Percentiles rank a stretch among this genome's conserved stretches.
Evolutionary conservation across 1,140 invertebrate genomes (phyloP).

Genomic region (Rhynchophorus ferrugineus): DNA sequence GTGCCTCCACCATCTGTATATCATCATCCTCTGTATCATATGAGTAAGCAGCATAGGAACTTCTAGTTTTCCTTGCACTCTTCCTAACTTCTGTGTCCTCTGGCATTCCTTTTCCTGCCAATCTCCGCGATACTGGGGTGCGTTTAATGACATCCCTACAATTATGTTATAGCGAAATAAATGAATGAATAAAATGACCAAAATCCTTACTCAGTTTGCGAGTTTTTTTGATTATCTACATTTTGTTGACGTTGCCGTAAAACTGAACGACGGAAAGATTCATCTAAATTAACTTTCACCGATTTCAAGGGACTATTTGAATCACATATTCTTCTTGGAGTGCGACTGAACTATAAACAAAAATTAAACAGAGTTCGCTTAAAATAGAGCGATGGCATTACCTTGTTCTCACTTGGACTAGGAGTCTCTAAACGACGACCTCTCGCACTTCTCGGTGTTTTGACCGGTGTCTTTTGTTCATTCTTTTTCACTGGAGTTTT

Average conservation of each 20-base stretch:
- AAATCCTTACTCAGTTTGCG: not conserved
- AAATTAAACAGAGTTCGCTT: too few species aligned
- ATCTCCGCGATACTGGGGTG: too few species aligned
- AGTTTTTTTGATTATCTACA: conserved; percentile 3
- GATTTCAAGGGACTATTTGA: not conserved
- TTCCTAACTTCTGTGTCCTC: not conserved
- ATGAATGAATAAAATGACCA: too few species aligned
- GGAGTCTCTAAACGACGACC: not conserved
- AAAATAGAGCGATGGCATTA: too few species aligned
- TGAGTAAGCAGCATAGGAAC: not conserved
- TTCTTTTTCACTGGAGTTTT: conserved; percentile 7
- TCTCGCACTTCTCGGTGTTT: not conserved
- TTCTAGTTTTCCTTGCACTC: not conserved
- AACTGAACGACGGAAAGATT: conserved; percentile 15
- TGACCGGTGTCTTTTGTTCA: not conserved
- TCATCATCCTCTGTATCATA: conserved; percentile 7
- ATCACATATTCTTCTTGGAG: not conserved
- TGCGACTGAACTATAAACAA: not conserved
- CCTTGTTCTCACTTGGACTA: not conserved
- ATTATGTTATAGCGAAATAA: too few species aligned
- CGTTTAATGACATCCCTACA: not conserved
- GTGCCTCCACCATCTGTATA: conserved; percentile 2
- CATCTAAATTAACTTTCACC: conserved; percentile 11
- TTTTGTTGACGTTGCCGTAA: conserved; percentile 3
- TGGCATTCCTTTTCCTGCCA: not conserved